Evolutionary conservation across 2,888 invertebrate genomes (phyloP), one percentile per base, ranked within the genome.

Genomic region (Dasypolia templi): DNA sequence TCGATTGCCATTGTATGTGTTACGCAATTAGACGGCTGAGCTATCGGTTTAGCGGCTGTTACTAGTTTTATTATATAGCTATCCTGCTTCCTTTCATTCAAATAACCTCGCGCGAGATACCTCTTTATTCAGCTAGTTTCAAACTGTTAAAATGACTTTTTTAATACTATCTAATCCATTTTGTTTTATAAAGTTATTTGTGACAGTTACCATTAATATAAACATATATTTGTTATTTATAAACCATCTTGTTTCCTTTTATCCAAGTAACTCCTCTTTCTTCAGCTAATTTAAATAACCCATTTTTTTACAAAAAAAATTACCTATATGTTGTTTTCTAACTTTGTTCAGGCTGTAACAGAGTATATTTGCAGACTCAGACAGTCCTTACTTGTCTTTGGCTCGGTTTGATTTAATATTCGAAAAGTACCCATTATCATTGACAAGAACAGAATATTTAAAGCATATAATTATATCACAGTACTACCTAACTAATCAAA

Each of bases 391-490:
- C 1, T 61, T 49, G 4, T 3, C 14, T 55, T 35, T 49, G 22
- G 7, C 0, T 14, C 0, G 22, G 46, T 5, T 77, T 32, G 7
- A 32, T 77, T 35, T 14, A 22, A 51, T 35, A 19, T 53, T 39
- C n/a, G 17, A 49, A 70, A 26, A 29, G 9, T 17, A 79, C 44
- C 63, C 72, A 39, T 46, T 63, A 32, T 59, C 11, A 55, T 26
- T 79, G 32, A 79, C 72, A 59, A 19, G 19, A 46, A 5, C 19
- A 79, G 42, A 72, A 53, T 72, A 58, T 58, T 29, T 46, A n/a
- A 78, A 62, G 39, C 29, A 14, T 17, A 12, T 55, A 58, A 44
- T 65, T 51, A 62, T 56, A 72, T 78, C 56, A 77, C 59, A 69
- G 61, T 46, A 53, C 58, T 22, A 70, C 53, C 26, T 53, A 79